phyloP scores from a whole-genome alignment of 92 coral and sea anemone genomes.

The Isaurus tuberculatus region DNA sequence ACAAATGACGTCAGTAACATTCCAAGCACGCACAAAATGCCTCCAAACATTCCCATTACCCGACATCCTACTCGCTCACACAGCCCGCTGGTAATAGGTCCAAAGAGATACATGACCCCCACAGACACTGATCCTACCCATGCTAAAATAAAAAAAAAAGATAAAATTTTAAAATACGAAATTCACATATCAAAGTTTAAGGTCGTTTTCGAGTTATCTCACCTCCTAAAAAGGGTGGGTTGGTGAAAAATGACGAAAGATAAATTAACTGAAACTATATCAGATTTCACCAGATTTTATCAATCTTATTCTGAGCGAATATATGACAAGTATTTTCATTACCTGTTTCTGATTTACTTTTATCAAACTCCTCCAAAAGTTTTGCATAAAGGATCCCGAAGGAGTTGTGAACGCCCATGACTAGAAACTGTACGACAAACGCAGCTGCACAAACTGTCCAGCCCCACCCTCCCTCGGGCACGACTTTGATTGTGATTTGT shows the following conservation, averaged over 20 bases:
- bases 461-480: slow-evolving; percentile 47
- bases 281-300: background rate
- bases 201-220: no score
- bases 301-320: background rate
- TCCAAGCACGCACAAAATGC: slow-evolving; percentile 81
- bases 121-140: slow-evolving; percentile 95
- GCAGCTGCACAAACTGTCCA: slow-evolving; percentile 42
- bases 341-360: slow-evolving; percentile 47
- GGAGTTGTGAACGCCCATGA: slow-evolving; percentile 35
- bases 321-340: background rate
- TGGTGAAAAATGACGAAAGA: no score
- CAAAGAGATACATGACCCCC: slow-evolving; percentile 90
- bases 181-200: background rate
- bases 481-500: background rate
- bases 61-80: slow-evolving; percentile 86
- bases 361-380: slow-evolving; percentile 41
- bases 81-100: slow-evolving; percentile 90
- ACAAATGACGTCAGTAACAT: slow-evolving; percentile 92
- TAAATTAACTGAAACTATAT: background rate
- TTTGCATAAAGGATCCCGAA: slow-evolving; percentile 44
- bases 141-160: slow-evolving; percentile 55
- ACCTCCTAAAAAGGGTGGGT: no score
- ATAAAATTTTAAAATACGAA: no score
- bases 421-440: slow-evolving; percentile 25
- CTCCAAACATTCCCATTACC: slow-evolving; percentile 81